Conservation (phyloP, 2,113 vertebrate genomes). For the Etheostoma cragini region DNA sequence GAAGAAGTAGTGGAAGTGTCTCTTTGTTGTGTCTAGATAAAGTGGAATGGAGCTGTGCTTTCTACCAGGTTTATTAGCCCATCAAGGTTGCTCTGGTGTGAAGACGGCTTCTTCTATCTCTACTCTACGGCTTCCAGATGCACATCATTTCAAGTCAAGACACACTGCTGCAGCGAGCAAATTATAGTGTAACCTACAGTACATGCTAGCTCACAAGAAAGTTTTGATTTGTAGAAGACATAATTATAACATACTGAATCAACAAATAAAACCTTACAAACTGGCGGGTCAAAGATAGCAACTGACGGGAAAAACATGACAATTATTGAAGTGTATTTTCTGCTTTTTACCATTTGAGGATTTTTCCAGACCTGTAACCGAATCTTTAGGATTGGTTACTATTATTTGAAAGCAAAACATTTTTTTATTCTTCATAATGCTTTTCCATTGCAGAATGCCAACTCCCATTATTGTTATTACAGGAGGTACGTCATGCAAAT, state of each 20-base stretch:
- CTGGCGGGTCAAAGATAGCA: conserved; percentile 11
- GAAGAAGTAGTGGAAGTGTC: not conserved
- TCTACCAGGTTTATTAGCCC: conserved; percentile 28
- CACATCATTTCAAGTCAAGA: not conserved
- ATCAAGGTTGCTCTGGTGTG: conserved; percentile 47
- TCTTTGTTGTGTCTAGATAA: conserved; percentile 30
- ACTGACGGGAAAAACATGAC: not conserved
- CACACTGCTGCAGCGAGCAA: not conserved
- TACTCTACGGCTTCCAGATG: not conserved
- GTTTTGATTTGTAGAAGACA: not conserved
- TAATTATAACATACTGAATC: not conserved
- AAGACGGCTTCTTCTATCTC: not conserved
- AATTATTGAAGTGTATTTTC: not conserved
- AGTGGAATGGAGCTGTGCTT: conserved; percentile 5
- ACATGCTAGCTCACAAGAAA: not conserved
- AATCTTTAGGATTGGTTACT: conserved; percentile 23
- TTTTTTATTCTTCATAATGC: conserved; percentile 11
- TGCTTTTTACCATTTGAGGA: not conserved
- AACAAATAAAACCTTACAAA: conserved; percentile 10
- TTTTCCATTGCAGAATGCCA: conserved; percentile 2
- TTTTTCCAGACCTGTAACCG: not conserved
- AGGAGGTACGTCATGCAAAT: not conserved
- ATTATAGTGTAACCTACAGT: not conserved
- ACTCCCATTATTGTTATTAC: conserved; percentile 2
- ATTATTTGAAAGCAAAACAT: conserved; percentile 6